These are phyloP conservation scores for Bombus huntii DNA, from an alignment of 1,140 invertebrate species.

Conservation along the genomic window DNA sequence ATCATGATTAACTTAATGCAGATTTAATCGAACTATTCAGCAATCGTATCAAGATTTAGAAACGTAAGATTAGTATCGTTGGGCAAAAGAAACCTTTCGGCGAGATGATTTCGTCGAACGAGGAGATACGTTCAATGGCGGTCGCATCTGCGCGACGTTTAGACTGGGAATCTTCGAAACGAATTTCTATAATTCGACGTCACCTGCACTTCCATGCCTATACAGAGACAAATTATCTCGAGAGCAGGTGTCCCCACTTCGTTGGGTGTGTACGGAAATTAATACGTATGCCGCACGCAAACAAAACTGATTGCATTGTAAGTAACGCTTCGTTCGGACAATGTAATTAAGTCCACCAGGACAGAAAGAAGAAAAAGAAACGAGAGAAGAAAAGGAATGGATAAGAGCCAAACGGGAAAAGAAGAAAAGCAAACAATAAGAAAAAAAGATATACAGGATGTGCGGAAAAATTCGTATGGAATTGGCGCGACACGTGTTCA, in stretches of 20 bases:
- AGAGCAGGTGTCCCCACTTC: constrained; percentile 55
- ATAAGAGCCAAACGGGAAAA: no score
- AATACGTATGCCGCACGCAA: constrained; percentile 57
- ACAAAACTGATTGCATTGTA: constrained; percentile 58
- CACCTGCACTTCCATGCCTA: constrained; percentile 41
- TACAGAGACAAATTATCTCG: constrained; percentile 52
- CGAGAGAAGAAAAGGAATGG: background rate
- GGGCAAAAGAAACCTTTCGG: background rate
- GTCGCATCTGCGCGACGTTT: constrained; percentile 7
- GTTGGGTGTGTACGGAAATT: constrained; percentile 34
- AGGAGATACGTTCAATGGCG: background rate
- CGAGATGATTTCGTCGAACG: background rate
- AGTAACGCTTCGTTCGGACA: constrained; percentile 24
- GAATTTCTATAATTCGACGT: constrained; percentile 66
- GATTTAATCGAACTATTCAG: background rate
- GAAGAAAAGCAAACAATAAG: background rate
- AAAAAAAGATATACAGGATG: background rate
- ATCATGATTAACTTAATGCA: background rate
- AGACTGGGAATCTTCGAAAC: constrained; percentile 29
- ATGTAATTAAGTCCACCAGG: constrained; percentile 42
- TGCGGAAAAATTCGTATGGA: background rate
- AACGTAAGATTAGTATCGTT: background rate
- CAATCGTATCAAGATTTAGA: background rate
- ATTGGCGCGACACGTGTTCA: background rate
- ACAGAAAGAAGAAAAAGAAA: background rate